Conservation (phyloP, 2,797 vertebrate genomes). For the Myoxocephalus aenaeus region DNA sequence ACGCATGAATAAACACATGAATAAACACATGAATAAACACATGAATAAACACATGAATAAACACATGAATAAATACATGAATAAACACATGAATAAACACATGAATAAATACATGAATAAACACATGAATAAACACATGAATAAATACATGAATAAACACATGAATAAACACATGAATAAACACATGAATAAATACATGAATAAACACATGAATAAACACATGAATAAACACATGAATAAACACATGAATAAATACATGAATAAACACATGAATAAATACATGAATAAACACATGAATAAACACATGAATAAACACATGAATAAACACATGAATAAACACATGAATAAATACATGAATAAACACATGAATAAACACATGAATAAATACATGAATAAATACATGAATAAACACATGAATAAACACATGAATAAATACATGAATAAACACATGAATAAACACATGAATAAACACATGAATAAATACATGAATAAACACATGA, state of each 20-base stretch:
- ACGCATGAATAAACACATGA: too few species aligned
- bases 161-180: too few species aligned
- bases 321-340: slow-evolving; percentile 9
- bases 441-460: too few species aligned
- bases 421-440: background rate
- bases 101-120: too few species aligned
- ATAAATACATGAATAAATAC: too few species aligned
- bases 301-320: slow-evolving; percentile 48
- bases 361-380: background rate
- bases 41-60: too few species aligned
- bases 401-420: slow-evolving; percentile 55
- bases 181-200: too few species aligned
- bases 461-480: slow-evolving; percentile 1
- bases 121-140: too few species aligned
- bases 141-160: slow-evolving; percentile 10
- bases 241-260: too few species aligned
- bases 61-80: too few species aligned
- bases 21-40: slow-evolving; percentile 8
- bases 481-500: background rate
- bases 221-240: too few species aligned
- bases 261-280: slow-evolving; percentile 11
- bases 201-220: slow-evolving; percentile 57
- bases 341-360: slow-evolving; percentile 2
- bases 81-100: slow-evolving; percentile 57
- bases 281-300: too few species aligned